These are phyloP conservation scores for Marmota monax DNA, from an alignment of 2,113 vertebrate species.

Conservation along the genomic window DNA sequence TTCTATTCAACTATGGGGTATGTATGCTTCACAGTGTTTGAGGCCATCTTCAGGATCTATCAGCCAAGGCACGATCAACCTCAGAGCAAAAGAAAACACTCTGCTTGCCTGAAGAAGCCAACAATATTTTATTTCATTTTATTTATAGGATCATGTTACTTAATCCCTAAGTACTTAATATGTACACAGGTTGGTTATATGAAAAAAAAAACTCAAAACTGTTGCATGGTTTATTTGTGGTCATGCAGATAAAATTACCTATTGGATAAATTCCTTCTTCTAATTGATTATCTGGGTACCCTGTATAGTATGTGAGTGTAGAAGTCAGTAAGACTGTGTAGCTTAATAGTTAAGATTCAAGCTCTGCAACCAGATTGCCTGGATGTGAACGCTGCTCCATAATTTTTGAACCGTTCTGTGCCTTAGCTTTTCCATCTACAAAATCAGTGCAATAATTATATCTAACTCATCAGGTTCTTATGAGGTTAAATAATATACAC, in stretches of 20 bases:
- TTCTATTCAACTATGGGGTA: not conserved
- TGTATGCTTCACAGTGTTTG: not conserved
- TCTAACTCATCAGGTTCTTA: not conserved
- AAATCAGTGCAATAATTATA: not conserved
- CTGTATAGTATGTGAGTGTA: not conserved
- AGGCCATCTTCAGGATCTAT: not conserved
- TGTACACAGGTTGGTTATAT: not conserved
- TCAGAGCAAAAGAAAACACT: conserved; percentile 54
- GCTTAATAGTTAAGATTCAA: not conserved
- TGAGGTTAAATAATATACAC: not conserved
- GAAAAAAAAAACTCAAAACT: not conserved
- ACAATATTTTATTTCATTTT: conserved; percentile 60
- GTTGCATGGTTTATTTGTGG: not conserved
- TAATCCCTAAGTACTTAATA: not conserved
- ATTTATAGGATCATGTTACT: conserved; percentile 48
- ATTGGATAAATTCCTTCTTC: not conserved
- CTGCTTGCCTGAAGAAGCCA: conserved; percentile 2
- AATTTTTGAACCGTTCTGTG: conserved; percentile 6
- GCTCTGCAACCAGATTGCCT: not conserved
- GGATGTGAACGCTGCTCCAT: not conserved
- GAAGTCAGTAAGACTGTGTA: not conserved
- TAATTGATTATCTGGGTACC: not conserved
- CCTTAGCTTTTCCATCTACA: not conserved
- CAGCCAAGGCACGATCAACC: not conserved
- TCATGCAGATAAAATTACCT: not conserved